Base-by-base conservation (phyloP, 2,888 invertebrate genomes). In the Euzophera pinguis region DNA sequence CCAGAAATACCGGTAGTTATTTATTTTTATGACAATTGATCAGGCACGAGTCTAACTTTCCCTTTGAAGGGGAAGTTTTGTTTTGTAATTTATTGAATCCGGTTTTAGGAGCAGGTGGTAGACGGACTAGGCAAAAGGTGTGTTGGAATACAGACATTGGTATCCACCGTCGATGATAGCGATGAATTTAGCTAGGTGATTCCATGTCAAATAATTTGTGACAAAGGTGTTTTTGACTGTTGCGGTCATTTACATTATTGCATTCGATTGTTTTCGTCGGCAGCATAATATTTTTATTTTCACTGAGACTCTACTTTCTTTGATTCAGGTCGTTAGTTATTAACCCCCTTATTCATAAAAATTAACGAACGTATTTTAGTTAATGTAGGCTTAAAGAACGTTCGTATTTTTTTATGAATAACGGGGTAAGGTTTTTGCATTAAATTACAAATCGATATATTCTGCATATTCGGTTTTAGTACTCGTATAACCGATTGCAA, bases 61-160 rank as follows among this genome's bases (percentile, higher is more conserved):
- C 69, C 69, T 68, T 61, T 75, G 82, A 81, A 82, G 79, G 75
- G 71, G 72, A 69, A 67, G 77, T 75, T 74, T 75, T 76, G 81
- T 80, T 81, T 80, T 76, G 71, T 82, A 79, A 86, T 86, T 85
- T 85, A 87, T 85, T 64, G 76, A 73, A 79, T 84, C 87, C 84
- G 82, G 86, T 86, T 88, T 74, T 68, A 50, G 62, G 66, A 75
- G 82, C 89, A 90, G 89, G 87, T 89, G 89, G 69, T 67, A 71
- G 67, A 58, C 55, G 62, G 63, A 57, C 54, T 58, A 61, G 57
- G 48, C 47, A 58, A 58, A 39, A 58, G 54, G 48, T 48, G 45
- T 13, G 14, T 34, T 45, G 35, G 38, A 27, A 48, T 38, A 48
- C 38, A 3, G 9, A 48, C 48, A 22, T 37, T 17, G 38, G 39